Base-by-base conservation (phyloP, 2,113 vertebrate genomes). In the Cepphus grylle region DNA sequence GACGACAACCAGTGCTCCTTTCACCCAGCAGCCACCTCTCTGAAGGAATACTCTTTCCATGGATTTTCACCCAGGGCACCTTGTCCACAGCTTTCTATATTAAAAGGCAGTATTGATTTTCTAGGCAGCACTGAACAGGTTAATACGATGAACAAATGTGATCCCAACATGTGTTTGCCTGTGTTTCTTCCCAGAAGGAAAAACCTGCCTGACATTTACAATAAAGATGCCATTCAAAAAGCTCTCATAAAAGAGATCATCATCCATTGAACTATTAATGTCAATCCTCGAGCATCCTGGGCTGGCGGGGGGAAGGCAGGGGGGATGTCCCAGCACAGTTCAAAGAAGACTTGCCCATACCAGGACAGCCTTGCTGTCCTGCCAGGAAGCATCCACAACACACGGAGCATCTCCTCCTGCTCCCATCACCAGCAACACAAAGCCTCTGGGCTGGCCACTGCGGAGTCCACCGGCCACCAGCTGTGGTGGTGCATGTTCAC, bases 341-440 rank as follows among this genome's bases (percentile, higher is more conserved):
- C 8, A 22, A 15, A n/a, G 5, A 13, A 45, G 17, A 32, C 14
- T 8, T 47, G 2, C 13, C 53, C 6, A 0, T 6, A 59, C 12
- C 29, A 42, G 18, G 9, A 22, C 45, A 45, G 38, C 38, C 23
- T 62, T 34, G 20, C 71, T 42, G 59, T 27, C 67, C 56, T 36
- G 21, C 52, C 4, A 8, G 53, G 21, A 32, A 34, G 25, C 15
- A 47, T 12, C n/a, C 11, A 10, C 11, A 40, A 10, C 45, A 50
- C 12, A 15, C 1, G 2, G 4, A 50, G 42, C 55, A 38, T 22
- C 49, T 77, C 15, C 1, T 25, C 27, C 50, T 1, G 1, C 10
- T 36, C 29, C 73, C 40, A 34, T 27, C 66, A 52, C 7, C 45
- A 53, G 7, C 29, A 22, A 42, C 5, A 13, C 7, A 4, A 55